A percentile compares a stretch with the other conserved stretches of the same genome.
Conservation (phyloP, 2,888 invertebrate genomes). For the Seira sanloemensis region DNA sequence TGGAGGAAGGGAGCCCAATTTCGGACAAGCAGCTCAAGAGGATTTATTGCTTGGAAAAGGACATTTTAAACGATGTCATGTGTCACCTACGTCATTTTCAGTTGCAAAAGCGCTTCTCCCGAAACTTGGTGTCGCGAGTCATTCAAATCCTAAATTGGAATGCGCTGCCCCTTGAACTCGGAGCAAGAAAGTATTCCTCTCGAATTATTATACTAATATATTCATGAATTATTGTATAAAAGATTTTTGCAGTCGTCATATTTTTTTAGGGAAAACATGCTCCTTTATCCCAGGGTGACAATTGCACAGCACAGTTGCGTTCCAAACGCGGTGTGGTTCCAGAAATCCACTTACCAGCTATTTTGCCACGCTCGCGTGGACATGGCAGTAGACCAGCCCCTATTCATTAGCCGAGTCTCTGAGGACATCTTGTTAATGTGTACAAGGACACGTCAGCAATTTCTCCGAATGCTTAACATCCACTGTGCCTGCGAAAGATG, state of each 20-base stretch:
- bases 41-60: conserved; percentile 20
- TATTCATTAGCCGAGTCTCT: conserved; percentile 36
- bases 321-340: conserved; percentile 51
- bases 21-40: conserved; percentile 40
- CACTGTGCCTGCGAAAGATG: conserved; percentile 10
- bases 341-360: conserved; percentile 47
- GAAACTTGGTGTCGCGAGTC: conserved; percentile 45
- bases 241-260: background rate
- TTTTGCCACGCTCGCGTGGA: conserved; percentile 44
- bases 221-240: background rate
- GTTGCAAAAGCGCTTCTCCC: conserved; percentile 53
- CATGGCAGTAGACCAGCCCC: conserved; percentile 1
- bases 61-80: conserved; percentile 46
- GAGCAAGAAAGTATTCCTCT: background rate
- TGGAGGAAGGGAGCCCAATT: conserved; percentile 40
- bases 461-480: conserved; percentile 28
- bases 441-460: conserved; percentile 39
- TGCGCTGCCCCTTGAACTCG: conserved; percentile 43
- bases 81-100: conserved; percentile 53
- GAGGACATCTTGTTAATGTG: conserved; percentile 43
- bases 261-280: conserved; percentile 44
- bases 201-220: background rate
- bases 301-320: conserved; percentile 48
- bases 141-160: conserved; percentile 54
- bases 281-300: conserved; percentile 46